Evolutionary conservation across 1,140 invertebrate species (phyloP), one percentile per base, ranked within the genome.

Genomic region (Theocolax elegans): DNA sequence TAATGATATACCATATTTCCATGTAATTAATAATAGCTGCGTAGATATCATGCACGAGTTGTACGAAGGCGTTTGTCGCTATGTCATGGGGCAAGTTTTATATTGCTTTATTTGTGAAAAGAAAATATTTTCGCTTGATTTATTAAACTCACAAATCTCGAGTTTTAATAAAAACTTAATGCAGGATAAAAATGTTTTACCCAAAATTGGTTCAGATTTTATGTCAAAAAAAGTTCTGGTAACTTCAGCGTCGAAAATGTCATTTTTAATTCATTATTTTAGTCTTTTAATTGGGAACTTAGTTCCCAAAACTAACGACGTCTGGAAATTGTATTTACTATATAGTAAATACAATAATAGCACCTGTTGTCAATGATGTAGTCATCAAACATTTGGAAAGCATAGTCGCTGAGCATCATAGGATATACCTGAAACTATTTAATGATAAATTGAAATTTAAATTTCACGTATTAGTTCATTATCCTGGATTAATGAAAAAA

Each of bases 221-320:
- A 38, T 38, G 6, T 7, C 12, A 6, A 38, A 38, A 7, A 38
- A 38, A 38, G 6, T 7, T 38, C 35, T 38, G 12, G 6, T 12
- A 38, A 38, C 35, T 38, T 38, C 35, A 38, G 35, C 35, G 12
- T 12, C 35, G 6, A 38, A 6, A 38, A 38, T 38, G 12, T 6
- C 35, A 7, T 38, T 38, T 38, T 38, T 38, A 12, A 38, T 38
- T 38, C 12, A 38, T 6, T 38, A 69, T 69, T 3, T 49, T 54
- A 35, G 53, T 19, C 31, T 75, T 17, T 63, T 75, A 35, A 31
- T 75, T 19, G 72, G 74, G 12, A 69, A 75, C 67, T 63, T 70
- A 42, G 31, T 73, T 25, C 35, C 53, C 10, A 48, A 58, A 54
- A 29, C 65, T 40, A 64, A 72, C 48, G 21, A 72, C 44, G 17